Evolutionary conservation across 2,113 vertebrate species (phyloP).

Genomic region (Oreochromis niloticus): DNA sequence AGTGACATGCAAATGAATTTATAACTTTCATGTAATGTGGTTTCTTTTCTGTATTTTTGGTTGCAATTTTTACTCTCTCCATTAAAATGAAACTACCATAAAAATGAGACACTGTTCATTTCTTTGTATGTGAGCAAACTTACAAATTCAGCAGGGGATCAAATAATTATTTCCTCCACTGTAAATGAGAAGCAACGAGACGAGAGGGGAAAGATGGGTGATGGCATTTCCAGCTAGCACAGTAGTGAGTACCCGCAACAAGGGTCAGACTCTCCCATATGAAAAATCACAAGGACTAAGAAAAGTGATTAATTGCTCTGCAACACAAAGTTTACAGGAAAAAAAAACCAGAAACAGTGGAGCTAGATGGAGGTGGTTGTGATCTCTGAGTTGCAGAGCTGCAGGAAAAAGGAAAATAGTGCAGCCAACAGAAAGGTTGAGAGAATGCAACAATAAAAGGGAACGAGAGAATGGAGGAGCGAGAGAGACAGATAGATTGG

Average conservation of each 20-base stretch:
- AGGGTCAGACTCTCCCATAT: slow-evolving; percentile 29
- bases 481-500: background rate
- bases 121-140: background rate
- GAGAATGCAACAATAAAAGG: background rate
- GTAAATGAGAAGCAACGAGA: background rate
- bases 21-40: background rate
- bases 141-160: background rate
- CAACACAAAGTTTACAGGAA: slow-evolving; percentile 28
- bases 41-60: background rate
- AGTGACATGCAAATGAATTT: background rate
- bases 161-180: background rate
- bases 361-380: background rate
- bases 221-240: slow-evolving; percentile 38
- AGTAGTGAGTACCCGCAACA: background rate
- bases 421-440: background rate
- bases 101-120: background rate
- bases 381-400: background rate
- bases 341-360: background rate
- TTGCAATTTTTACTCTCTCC: background rate
- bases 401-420: background rate
- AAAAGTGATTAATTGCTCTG: slow-evolving; percentile 51
- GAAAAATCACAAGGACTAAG: slow-evolving; percentile 23
- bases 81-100: background rate
- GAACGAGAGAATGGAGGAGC: background rate
- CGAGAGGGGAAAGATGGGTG: background rate